phyloP scores from a whole-genome alignment of 2,888 invertebrate species.

The Hirtodrosophila cameraria region DNA sequence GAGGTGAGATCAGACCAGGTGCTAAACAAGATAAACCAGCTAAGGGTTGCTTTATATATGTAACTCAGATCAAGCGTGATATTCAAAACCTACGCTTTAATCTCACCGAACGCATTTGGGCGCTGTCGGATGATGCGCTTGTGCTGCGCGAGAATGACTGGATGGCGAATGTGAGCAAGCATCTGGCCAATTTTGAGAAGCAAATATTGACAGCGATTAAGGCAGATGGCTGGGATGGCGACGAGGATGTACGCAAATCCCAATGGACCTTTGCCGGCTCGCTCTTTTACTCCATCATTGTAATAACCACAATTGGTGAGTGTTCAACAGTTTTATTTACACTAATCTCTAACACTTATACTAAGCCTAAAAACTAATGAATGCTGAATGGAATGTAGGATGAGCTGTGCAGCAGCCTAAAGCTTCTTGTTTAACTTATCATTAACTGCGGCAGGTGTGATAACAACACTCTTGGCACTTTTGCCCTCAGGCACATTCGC shows the following conservation, averaged over 20 bases:
- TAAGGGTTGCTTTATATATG: not conserved
- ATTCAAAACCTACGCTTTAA: slow-evolving; percentile 89
- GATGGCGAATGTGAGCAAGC: slow-evolving; percentile 89
- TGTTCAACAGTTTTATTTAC: slow-evolving; percentile 48
- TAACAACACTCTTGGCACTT: slow-evolving; percentile 56
- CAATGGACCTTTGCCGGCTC: slow-evolving; percentile 96
- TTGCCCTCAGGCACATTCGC: slow-evolving; percentile 64
- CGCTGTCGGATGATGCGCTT: slow-evolving; percentile 85
- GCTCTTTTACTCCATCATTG: slow-evolving; percentile 97
- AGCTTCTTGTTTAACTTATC: slow-evolving; percentile 71
- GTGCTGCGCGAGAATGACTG: slow-evolving; percentile 91
- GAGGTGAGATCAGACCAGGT: slow-evolving; percentile 85
- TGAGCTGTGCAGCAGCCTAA: slow-evolving; percentile 20
- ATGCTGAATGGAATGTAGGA: slow-evolving; percentile 4
- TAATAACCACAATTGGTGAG: slow-evolving; percentile 97
- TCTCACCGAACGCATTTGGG: slow-evolving; percentile 92
- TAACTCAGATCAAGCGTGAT: slow-evolving; percentile 89
- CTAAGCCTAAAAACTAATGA: slow-evolving; percentile 44
- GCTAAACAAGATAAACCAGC: not conserved
- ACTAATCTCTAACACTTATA: slow-evolving; percentile 29
- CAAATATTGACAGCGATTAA: slow-evolving; percentile 93
- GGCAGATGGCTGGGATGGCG: slow-evolving; percentile 95
- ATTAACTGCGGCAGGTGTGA: slow-evolving; percentile 49
- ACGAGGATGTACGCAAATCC: slow-evolving; percentile 86
- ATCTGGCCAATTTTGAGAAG: slow-evolving; percentile 87